These are phyloP conservation scores for Malaclemys terrapin DNA, from an alignment of 2,113 vertebrate species.

Conservation along the genomic window DNA sequence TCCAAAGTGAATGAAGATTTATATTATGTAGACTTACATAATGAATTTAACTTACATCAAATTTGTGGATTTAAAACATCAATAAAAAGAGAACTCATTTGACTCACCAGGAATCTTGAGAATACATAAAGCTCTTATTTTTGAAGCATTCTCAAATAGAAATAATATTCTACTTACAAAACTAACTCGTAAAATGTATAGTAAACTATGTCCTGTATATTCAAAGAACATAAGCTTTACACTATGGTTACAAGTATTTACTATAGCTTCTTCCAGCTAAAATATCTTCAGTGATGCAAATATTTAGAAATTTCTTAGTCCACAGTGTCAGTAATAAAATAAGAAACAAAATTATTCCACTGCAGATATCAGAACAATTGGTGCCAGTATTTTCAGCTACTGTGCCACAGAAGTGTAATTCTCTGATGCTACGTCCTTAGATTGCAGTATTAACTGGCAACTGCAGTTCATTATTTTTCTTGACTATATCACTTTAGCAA, in stretches of 20 bases:
- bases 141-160: neutral
- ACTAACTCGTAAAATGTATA: conserved; percentile 15
- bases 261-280: neutral
- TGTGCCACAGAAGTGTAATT: neutral
- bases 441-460: neutral
- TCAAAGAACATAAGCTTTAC: conserved; percentile 25
- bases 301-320: neutral
- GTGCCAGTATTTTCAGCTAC: neutral
- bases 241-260: conserved; percentile 28
- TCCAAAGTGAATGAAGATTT: conserved; percentile 17
- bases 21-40: conserved; percentile 35
- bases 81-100: neutral
- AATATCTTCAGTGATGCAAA: neutral
- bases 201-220: neutral
- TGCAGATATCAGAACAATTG: neutral
- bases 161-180: neutral
- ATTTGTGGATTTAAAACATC: neutral
- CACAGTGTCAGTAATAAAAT: rapidly evolving
- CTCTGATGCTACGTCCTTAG: rapidly evolving
- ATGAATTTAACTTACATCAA: neutral
- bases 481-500: neutral
- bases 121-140: neutral
- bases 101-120: neutral
- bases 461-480: neutral
- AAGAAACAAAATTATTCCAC: neutral